phyloP scores from a whole-genome alignment of 2,113 vertebrate genomes.

The Peucedramus taeniatus region DNA sequence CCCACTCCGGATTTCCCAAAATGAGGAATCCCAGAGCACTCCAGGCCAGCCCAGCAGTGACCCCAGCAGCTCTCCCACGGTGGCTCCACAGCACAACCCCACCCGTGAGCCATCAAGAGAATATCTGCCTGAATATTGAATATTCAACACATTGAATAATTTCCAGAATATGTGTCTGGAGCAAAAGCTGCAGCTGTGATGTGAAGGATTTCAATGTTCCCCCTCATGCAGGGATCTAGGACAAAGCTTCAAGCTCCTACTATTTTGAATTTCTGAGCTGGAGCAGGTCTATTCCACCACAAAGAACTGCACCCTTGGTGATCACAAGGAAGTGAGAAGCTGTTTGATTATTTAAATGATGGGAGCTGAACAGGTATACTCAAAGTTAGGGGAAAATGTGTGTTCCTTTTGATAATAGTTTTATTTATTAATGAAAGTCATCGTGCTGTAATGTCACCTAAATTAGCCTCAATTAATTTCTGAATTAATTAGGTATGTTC shows the following conservation, averaged over 20 bases:
- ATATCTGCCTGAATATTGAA: not conserved
- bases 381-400: not conserved
- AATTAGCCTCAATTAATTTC: slow-evolving; percentile 21
- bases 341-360: not conserved
- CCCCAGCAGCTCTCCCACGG: not conserved
- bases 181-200: not conserved
- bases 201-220: not conserved
- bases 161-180: not conserved
- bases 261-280: not conserved
- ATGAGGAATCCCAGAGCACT: not conserved
- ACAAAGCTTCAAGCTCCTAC: not conserved
- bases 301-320: not conserved
- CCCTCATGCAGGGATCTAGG: not conserved
- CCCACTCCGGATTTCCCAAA: not conserved
- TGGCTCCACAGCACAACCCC: not conserved
- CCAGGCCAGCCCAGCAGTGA: not conserved
- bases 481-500: not conserved
- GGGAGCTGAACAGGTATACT: not conserved
- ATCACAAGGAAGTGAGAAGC: not conserved
- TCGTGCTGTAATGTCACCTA: not conserved
- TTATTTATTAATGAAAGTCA: slow-evolving; percentile 25
- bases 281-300: not conserved
- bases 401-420: not conserved
- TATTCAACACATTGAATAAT: too few species aligned
- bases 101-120: not conserved